These are phyloP conservation scores for Sarcophaga rosellei DNA, from an alignment of 2,888 invertebrate genomes.

Conservation along the genomic window DNA sequence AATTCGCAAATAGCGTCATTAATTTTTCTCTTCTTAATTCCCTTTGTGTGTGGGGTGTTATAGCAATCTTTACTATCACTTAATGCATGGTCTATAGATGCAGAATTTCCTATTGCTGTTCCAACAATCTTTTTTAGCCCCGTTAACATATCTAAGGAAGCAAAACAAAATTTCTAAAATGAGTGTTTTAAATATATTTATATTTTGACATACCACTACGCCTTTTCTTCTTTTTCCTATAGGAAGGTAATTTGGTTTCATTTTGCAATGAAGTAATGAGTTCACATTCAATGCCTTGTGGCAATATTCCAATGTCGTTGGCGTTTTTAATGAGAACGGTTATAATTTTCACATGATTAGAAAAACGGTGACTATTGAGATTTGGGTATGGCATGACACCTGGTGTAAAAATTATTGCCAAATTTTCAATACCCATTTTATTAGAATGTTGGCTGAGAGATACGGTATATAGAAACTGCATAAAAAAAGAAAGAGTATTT, in stretches of 20 bases:
- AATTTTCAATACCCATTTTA: constrained; percentile 91
- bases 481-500: constrained; percentile 90
- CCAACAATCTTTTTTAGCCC: constrained; percentile 90
- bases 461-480: constrained; percentile 84
- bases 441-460: constrained; percentile 87
- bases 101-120: constrained; percentile 82
- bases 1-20: too few relatives aligned
- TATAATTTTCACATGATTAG: constrained; percentile 87
- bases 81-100: constrained; percentile 81
- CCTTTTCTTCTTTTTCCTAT: constrained; percentile 89
- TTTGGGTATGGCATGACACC: constrained; percentile 89
- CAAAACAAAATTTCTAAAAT: constrained; percentile 63
- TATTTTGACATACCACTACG: constrained; percentile 93
- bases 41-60: constrained; percentile 21
- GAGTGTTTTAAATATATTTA: constrained; percentile 79
- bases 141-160: constrained; percentile 86
- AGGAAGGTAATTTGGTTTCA: not conserved
- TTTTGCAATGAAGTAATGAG: constrained; percentile 63
- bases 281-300: constrained; percentile 82
- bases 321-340: constrained; percentile 91
- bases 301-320: constrained; percentile 87
- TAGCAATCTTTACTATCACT: not conserved
- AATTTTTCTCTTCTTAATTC: not conserved
- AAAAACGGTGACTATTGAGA: constrained; percentile 85
- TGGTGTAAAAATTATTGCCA: constrained; percentile 92